Evolutionary conservation across 2,113 vertebrate species (phyloP).

Genomic region (Burhinus oedicnemus): DNA sequence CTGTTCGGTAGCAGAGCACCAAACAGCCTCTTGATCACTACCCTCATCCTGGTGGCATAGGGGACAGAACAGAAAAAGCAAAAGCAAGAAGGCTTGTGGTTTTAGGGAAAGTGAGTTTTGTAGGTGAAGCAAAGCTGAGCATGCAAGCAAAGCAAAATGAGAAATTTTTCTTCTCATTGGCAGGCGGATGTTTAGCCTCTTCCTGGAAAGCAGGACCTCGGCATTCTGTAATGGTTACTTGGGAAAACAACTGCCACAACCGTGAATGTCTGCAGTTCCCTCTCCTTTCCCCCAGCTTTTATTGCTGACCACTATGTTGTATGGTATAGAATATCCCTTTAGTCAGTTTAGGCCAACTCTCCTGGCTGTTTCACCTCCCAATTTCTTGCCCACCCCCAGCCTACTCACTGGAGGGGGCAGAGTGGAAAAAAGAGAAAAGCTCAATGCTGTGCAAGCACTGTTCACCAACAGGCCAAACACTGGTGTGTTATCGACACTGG

Average conservation of each 20-base stretch:
- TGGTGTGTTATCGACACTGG: background rate
- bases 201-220: background rate
- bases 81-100: background rate
- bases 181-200: background rate
- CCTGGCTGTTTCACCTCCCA: background rate
- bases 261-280: rapidly evolving
- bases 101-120: background rate
- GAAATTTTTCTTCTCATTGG: background rate
- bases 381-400: background rate
- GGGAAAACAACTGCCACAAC: background rate
- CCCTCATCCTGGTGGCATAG: rapidly evolving
- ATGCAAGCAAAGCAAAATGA: background rate
- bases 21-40: background rate
- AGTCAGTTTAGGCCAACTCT: background rate
- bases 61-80: background rate
- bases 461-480: background rate
- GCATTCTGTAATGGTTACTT: background rate
- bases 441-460: background rate
- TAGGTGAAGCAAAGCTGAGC: background rate
- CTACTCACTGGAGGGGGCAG: background rate
- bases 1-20: background rate
- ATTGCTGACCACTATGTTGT: background rate
- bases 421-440: background rate
- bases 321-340: rapidly evolving
- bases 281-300: background rate